A percentile compares a stretch with the other conserved stretches of the same genome.
phyloP scores from a whole-genome alignment of 2,797 vertebrate species.

The Lophotriccus pileatus region DNA sequence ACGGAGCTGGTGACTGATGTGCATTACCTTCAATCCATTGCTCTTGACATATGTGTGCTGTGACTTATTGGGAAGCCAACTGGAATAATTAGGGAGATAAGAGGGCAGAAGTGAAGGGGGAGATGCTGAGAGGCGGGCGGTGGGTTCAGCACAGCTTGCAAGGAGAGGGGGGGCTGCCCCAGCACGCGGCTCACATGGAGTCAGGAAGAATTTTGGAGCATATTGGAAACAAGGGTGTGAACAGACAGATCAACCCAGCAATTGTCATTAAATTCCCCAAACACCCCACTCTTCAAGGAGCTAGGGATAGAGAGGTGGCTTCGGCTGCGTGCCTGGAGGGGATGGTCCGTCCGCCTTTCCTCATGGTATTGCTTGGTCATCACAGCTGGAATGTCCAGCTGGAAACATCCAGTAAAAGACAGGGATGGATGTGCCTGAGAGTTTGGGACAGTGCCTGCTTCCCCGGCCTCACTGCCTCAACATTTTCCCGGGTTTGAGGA shows the following conservation, averaged over 20 bases:
- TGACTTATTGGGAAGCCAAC: neutral
- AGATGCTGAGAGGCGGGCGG: neutral
- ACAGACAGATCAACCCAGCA: neutral
- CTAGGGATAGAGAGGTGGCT: rapidly evolving
- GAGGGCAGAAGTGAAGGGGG: neutral
- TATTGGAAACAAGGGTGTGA: rapidly evolving
- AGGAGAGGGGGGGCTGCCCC: neutral
- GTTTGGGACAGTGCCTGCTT: neutral
- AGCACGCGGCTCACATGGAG: rapidly evolving
- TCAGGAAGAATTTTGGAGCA: neutral
- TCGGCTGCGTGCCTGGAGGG: rapidly evolving
- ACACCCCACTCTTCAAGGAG: neutral
- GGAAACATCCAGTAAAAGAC: neutral
- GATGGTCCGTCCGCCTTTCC: neutral
- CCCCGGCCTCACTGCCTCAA: neutral
- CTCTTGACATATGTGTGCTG: neutral
- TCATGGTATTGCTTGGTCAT: neutral
- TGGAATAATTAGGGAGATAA: neutral
- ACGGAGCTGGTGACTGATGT: neutral
- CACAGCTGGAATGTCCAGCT: neutral
- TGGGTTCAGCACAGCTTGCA: neutral
- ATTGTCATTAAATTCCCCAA: neutral
- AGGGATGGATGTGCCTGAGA: neutral
- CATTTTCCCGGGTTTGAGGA: neutral
- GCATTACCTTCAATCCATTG: neutral